Conservation (phyloP, 2,888 invertebrate species). For the Dilophus febrilis region DNA sequence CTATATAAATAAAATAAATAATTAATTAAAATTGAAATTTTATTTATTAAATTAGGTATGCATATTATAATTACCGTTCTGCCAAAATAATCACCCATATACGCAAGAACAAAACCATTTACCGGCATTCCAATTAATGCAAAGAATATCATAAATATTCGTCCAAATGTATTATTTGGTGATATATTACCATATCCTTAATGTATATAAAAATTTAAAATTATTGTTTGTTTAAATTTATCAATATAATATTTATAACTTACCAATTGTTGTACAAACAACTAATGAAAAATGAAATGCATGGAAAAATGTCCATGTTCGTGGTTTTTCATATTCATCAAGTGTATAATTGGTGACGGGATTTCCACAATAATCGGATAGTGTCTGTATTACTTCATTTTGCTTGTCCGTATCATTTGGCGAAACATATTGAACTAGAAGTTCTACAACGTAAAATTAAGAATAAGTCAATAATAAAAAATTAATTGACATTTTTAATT, state of each 20-base stretch:
- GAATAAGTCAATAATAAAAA: too few species aligned
- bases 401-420: slow-evolving; percentile 20
- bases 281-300: slow-evolving; percentile 83
- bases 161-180: slow-evolving; percentile 61
- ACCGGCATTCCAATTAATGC: slow-evolving; percentile 53
- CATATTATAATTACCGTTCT: slow-evolving; percentile 42
- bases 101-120: slow-evolving; percentile 47
- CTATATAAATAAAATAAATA: slow-evolving; percentile 30
- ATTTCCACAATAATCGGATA: slow-evolving; percentile 58
- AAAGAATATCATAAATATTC: slow-evolving; percentile 76
- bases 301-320: slow-evolving; percentile 79
- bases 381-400: slow-evolving; percentile 29
- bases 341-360: slow-evolving; percentile 48
- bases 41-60: too few species aligned
- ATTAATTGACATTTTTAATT: too few species aligned
- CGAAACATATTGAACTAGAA: slow-evolving; percentile 20
- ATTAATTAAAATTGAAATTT: too few species aligned
- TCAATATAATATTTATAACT: slow-evolving; percentile 17
- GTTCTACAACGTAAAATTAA: too few species aligned
- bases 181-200: slow-evolving; percentile 76
- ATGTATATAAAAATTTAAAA: too few species aligned
- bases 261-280: slow-evolving; percentile 80
- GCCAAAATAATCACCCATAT: slow-evolving; percentile 73
- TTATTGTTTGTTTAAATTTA: too few species aligned
- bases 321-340: slow-evolving; percentile 39